phyloP scores from a whole-genome alignment of 2,113 vertebrate genomes.

The Chauna torquata region DNA sequence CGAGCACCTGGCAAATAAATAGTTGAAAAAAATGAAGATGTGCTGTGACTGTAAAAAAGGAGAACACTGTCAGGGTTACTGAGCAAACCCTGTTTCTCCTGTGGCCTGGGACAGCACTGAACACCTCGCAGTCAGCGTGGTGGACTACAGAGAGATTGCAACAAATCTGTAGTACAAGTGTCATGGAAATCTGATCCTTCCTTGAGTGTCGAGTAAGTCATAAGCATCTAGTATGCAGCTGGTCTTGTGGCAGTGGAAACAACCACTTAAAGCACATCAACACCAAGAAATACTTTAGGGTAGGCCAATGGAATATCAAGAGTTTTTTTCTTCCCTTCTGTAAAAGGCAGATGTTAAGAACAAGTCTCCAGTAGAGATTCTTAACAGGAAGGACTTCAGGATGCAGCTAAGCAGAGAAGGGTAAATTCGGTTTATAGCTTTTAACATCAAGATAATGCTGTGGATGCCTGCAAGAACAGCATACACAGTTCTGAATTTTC shows the following conservation, averaged over 20 bases:
- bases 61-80: neutral
- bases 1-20: neutral
- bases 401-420: neutral
- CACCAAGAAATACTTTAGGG: neutral
- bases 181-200: neutral
- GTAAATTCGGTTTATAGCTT: neutral
- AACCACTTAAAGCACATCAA: neutral
- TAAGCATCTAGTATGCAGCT: neutral
- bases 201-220: neutral
- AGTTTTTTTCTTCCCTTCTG: neutral
- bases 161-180: neutral
- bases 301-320: neutral
- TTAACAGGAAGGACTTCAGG: neutral
- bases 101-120: neutral
- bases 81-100: neutral
- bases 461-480: neutral
- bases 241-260: neutral
- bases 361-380: neutral
- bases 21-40: neutral
- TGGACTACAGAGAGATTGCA: neutral
- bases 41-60: neutral
- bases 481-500: neutral
- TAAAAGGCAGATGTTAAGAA: neutral
- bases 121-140: accelerated
- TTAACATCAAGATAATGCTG: neutral